Base-by-base conservation (phyloP, 2,113 vertebrate species). In the Grammomys surdaster region DNA sequence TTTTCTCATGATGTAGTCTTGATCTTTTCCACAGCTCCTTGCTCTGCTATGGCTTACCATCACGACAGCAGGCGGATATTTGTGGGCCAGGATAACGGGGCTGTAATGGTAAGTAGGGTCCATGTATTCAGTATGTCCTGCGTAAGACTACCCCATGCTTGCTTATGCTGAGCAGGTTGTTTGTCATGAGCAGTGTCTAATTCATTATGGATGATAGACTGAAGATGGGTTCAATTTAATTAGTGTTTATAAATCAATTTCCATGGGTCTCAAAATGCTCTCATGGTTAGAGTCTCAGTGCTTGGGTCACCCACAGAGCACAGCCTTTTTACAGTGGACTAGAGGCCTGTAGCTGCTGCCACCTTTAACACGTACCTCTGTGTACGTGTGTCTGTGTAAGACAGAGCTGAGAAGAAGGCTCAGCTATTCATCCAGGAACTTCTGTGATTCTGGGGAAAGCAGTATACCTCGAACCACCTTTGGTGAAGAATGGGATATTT, bases 1-100 rank as follows among this genome's bases (percentile, higher is more conserved):
- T 84, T n/a, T 93, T 92, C 78, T 70, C 4, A 3, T 88, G 60
- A 90, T 1, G 7, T 96, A 11, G 31, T 89, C 63, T 97, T 96
- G 97, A 70, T 94, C 60, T 95, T 97, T 93, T 94, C 70, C 73
- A 11, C 97, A 99, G 99, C 99, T 9, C 99, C 99, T 0, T 99
- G 99, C 98, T 99, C 99, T 26, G 98, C 99, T 76, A 98, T 99
- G 99, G 98, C 99, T 7, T 99, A 99, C 97, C 99, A 99, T 97
- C 99, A 99, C 7, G 99, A 99, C 69, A 99, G 99, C 98, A 99
- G 99, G 60, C 98, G 99, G 95, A 98, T 99, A 98, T 99, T 99
- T 98, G 99, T 99, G 90, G 99, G 99, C 86, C 99, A 99, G 98
- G 99, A 99, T 98, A 99, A 99, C 0, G 99, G 99, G 87, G 99